These are phyloP conservation scores for Enchytraeus crypticus DNA, from an alignment of 2,888 invertebrate genomes.

Conservation along the genomic window DNA sequence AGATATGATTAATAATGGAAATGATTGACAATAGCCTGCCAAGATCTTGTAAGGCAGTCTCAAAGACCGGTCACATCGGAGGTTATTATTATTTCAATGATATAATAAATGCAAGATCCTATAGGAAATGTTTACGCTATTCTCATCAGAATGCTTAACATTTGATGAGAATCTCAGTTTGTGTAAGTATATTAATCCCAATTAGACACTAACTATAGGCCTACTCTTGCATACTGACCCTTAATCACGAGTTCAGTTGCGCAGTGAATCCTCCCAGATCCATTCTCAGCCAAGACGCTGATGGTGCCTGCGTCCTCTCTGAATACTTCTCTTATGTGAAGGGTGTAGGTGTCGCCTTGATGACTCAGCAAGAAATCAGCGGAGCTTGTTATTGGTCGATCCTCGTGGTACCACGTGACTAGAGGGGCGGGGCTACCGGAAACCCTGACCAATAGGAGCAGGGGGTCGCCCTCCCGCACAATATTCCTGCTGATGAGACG, in stretches of 20 bases:
- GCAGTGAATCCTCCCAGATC: background rate
- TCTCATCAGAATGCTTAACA: too few species aligned
- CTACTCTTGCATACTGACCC: too few species aligned
- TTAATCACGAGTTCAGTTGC: background rate
- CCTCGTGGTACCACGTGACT: slow-evolving; percentile 46
- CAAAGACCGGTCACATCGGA: too few species aligned
- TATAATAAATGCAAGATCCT: too few species aligned
- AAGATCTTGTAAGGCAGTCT: too few species aligned
- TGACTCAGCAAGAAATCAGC: slow-evolving; percentile 36
- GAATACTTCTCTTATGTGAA: slow-evolving; percentile 61
- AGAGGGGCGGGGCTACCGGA: slow-evolving; percentile 40
- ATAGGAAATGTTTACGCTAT: too few species aligned
- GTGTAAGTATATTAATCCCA: too few species aligned
- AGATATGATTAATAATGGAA: too few species aligned
- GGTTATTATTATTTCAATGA: too few species aligned
- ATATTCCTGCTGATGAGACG: background rate
- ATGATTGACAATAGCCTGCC: too few species aligned
- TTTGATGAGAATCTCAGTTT: too few species aligned
- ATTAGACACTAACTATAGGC: too few species aligned
- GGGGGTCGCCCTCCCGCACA: slow-evolving; percentile 37
- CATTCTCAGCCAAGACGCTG: slow-evolving; percentile 42
- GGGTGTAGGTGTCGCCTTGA: slow-evolving; percentile 58
- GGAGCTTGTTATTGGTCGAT: slow-evolving; percentile 48
- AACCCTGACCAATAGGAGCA: slow-evolving; percentile 40
- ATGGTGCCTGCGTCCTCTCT: slow-evolving; percentile 49